Conservation (phyloP, 2,113 vertebrate species). For the Anarrhichthys ocellatus region DNA sequence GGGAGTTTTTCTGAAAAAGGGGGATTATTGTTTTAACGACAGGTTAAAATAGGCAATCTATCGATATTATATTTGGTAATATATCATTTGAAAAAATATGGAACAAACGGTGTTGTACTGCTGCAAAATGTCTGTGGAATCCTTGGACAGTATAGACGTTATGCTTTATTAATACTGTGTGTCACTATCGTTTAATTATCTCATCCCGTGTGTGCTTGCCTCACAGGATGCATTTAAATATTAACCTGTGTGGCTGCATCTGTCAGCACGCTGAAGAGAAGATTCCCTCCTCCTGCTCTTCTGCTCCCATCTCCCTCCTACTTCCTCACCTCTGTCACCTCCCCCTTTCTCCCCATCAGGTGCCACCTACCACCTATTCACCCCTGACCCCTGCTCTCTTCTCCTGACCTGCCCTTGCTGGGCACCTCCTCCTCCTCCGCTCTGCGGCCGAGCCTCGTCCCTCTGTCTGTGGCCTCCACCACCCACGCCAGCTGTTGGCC, state of each 20-base stretch:
- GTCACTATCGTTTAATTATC: slow-evolving; percentile 2
- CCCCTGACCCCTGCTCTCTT: slow-evolving; percentile 13
- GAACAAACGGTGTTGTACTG: neutral
- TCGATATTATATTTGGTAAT: neutral
- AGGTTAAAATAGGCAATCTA: neutral
- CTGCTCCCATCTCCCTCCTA: neutral
- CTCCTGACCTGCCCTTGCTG: slow-evolving; percentile 18
- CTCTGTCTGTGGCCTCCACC: neutral
- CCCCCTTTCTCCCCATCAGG: neutral
- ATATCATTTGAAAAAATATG: neutral
- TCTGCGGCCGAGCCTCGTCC: neutral
- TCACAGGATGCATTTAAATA: slow-evolving; percentile 26
- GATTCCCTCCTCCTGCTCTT: neutral
- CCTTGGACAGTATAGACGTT: neutral
- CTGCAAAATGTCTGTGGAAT: neutral
- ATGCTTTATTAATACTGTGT: slow-evolving; percentile 5
- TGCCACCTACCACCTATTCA: slow-evolving; percentile 19
- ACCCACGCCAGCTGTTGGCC: slow-evolving; percentile 4
- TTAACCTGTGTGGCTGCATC: slow-evolving; percentile 12
- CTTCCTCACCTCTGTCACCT: slow-evolving; percentile 11
- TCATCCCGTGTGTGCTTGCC: slow-evolving; percentile 8
- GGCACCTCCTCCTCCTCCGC: neutral
- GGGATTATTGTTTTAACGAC: neutral
- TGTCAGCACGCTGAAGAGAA: slow-evolving; percentile 24
- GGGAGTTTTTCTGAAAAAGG: neutral